These are phyloP conservation scores for Drepanosiphum platanoidis DNA, from an alignment of 2,888 invertebrate genomes.

Conservation along the genomic window DNA sequence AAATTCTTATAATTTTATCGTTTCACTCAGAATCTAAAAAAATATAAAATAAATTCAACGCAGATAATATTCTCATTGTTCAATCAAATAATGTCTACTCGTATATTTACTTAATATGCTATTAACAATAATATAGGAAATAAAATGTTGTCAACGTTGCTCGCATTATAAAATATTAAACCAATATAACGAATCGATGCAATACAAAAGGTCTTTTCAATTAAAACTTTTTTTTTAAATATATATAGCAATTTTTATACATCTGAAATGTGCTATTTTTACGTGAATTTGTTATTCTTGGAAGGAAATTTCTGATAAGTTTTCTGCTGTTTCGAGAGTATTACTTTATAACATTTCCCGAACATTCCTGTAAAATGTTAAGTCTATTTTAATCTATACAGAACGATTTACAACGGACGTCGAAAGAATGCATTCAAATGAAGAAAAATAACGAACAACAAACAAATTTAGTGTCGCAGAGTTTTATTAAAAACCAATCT, in stretches of 20 bases:
- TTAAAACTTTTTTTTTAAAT: background rate
- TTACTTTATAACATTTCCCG: background rate
- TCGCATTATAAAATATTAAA: background rate
- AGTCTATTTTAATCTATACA: background rate
- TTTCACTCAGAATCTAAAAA: too few species aligned
- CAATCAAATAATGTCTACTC: too few species aligned
- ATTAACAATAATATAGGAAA: too few species aligned
- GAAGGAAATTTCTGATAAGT: background rate
- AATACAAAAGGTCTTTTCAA: background rate
- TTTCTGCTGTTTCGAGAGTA: background rate
- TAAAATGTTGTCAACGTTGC: too few species aligned
- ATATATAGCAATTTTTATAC: background rate
- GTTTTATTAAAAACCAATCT: background rate
- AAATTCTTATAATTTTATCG: too few species aligned
- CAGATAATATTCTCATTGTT: too few species aligned
- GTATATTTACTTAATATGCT: too few species aligned
- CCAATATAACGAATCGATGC: too few species aligned
- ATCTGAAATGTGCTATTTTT: background rate
- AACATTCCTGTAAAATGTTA: background rate
- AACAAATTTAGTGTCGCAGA: background rate
- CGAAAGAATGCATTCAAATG: background rate
- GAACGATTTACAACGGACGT: background rate
- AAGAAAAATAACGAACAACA: background rate
- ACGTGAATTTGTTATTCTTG: background rate
- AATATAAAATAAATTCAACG: too few species aligned